These are phyloP conservation scores for Anolis apletophallus DNA, from an alignment of 2,797 vertebrate genomes.

Conservation along the genomic window DNA sequence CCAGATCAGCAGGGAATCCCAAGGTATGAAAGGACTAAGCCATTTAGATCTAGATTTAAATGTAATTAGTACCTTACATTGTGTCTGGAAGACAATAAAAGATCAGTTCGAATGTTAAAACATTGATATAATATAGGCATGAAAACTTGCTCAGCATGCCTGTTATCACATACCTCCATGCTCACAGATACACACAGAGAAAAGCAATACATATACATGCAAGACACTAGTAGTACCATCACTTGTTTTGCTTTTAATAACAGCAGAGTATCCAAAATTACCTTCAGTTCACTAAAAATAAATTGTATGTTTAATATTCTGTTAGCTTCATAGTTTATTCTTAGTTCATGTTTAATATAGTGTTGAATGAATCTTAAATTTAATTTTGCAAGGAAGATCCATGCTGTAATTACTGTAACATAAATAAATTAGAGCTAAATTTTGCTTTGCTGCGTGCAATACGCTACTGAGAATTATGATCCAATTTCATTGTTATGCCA, in stretches of 20 bases:
- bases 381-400: constrained; percentile 68
- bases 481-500: constrained; percentile 66
- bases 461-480: constrained; percentile 59
- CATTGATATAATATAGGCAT: neutral
- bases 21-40: neutral
- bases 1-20: neutral
- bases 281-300: constrained; percentile 53
- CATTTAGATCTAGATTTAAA: neutral
- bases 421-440: constrained; percentile 69
- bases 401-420: constrained; percentile 68
- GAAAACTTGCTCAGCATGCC: neutral
- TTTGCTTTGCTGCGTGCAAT: constrained; percentile 65
- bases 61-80: neutral
- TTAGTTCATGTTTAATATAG: constrained; percentile 61
- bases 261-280: constrained; percentile 23
- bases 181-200: neutral
- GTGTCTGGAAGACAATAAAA: neutral
- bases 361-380: constrained; percentile 61
- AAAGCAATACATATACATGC: neutral
- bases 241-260: neutral
- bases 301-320: constrained; percentile 59
- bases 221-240: neutral
- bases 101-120: neutral
- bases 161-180: neutral
- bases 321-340: constrained; percentile 55